These are phyloP conservation scores for Steatornis caripensis DNA, from an alignment of 2,113 vertebrate genomes.

Conservation along the genomic window DNA sequence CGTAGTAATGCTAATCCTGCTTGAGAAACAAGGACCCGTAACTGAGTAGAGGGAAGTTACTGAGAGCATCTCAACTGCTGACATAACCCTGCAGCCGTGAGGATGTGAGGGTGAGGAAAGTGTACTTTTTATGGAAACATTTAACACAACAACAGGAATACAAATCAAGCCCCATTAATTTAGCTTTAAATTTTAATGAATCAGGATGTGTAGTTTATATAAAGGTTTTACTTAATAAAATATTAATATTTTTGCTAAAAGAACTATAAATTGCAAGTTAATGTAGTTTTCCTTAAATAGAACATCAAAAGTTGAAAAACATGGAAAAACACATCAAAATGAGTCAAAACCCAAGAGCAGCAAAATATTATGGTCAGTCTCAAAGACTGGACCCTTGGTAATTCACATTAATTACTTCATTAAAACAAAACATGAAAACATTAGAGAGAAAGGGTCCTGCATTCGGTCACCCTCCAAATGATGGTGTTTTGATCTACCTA, in stretches of 20 bases:
- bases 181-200: slow-evolving; percentile 45
- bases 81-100: background rate
- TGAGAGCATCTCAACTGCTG: background rate
- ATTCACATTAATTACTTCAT: background rate
- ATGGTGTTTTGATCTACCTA: background rate
- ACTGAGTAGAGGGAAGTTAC: background rate
- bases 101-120: background rate
- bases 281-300: background rate
- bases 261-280: background rate
- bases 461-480: accelerated
- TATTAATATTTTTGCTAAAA: slow-evolving; percentile 39
- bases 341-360: background rate
- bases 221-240: slow-evolving; percentile 38
- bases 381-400: background rate
- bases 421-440: background rate
- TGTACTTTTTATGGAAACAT: background rate
- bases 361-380: background rate
- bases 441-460: background rate
- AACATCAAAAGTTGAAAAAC: background rate
- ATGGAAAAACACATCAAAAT: background rate
- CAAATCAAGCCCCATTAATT: slow-evolving; percentile 27
- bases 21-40: background rate
- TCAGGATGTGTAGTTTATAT: slow-evolving; percentile 17
- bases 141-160: slow-evolving; percentile 11
- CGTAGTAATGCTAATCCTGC: background rate